These are phyloP conservation scores for Chelonia mydas DNA, from an alignment of 2,797 vertebrate species.

Conservation along the genomic window DNA sequence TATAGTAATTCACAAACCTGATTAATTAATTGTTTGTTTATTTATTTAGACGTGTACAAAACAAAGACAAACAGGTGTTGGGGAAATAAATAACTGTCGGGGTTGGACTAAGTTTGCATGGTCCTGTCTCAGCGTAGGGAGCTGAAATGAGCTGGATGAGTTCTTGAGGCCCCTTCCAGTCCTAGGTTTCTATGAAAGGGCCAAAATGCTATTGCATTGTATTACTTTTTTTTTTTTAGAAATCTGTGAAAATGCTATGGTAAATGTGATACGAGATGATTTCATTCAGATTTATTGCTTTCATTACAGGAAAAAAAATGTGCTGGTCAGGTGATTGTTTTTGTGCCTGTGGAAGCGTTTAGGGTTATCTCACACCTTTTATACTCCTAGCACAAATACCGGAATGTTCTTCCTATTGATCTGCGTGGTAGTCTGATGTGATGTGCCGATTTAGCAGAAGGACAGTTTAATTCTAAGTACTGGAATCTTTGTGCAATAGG, in stretches of 20 bases:
- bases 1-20: not conserved
- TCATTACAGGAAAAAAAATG: not conserved
- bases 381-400: not conserved
- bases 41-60: not conserved
- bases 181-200: too few species aligned
- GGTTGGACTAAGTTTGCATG: too few species aligned
- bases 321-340: not conserved
- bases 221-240: not conserved
- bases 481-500: not conserved
- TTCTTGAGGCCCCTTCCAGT: too few species aligned
- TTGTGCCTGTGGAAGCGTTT: not conserved
- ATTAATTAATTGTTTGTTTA: not conserved
- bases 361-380: not conserved
- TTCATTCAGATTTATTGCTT: not conserved
- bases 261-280: not conserved
- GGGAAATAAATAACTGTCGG: too few species aligned
- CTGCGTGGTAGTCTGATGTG: not conserved
- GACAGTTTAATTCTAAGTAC: not conserved
- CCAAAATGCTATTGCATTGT: not conserved
- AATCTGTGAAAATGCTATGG: too few species aligned
- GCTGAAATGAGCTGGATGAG: too few species aligned
- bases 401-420: not conserved
- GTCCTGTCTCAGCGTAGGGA: too few species aligned
- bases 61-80: not conserved
- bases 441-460: not conserved